phyloP scores from a whole-genome alignment of 2,888 invertebrate species.

The Gordius sp. region DNA sequence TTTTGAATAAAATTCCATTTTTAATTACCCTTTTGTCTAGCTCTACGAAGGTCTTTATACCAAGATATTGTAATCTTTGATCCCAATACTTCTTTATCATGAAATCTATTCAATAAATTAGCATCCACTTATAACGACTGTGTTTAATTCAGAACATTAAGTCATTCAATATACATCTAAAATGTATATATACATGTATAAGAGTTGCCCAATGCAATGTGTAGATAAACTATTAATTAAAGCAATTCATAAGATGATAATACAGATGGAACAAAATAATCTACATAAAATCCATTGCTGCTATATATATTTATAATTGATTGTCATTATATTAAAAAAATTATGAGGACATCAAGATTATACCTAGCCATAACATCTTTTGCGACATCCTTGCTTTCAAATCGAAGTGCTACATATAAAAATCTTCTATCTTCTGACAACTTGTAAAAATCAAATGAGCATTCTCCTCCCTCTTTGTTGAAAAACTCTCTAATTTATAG shows the following conservation, averaged over 20 bases:
- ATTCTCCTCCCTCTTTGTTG: slow-evolving; percentile 23
- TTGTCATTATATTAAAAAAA: neutral
- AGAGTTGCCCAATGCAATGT: too few relatives aligned
- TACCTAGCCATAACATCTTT: slow-evolving; percentile 21
- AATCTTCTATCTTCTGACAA: slow-evolving; percentile 21
- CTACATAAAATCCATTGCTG: too few relatives aligned
- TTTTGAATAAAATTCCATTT: neutral
- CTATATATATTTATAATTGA: slow-evolving; percentile 8
- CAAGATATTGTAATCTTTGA: slow-evolving; percentile 1
- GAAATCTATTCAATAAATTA: too few relatives aligned
- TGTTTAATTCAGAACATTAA: too few relatives aligned
- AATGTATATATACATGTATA: too few relatives aligned
- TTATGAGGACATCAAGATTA: neutral
- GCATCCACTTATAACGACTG: too few relatives aligned
- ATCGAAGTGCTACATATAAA: slow-evolving; percentile 24
- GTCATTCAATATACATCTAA: too few relatives aligned
- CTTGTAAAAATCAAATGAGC: slow-evolving; percentile 25
- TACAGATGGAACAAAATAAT: too few relatives aligned
- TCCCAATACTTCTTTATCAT: slow-evolving; percentile 2
- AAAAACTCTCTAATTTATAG: slow-evolving; percentile 23
- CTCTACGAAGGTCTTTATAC: slow-evolving; percentile 13
- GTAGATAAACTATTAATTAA: too few relatives aligned
- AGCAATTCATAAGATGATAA: too few relatives aligned
- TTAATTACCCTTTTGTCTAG: slow-evolving; percentile 4
- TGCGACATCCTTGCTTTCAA: slow-evolving; percentile 24